Evolutionary conservation across 2,888 invertebrate genomes (phyloP).

Genomic region (Himalopsyche anomala): DNA sequence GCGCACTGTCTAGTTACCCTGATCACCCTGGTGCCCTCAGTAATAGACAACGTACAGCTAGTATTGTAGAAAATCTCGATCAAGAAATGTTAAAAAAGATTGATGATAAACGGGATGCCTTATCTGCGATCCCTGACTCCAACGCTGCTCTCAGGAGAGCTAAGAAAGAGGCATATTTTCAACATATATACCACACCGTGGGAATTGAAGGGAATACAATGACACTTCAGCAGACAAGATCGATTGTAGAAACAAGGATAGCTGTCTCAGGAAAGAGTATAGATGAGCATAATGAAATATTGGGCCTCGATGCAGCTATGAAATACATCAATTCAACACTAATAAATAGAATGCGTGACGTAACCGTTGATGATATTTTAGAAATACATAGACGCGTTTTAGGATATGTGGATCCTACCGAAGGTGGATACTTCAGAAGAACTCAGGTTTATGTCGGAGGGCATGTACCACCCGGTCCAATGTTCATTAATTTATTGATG

Average conservation of each 20-base stretch:
- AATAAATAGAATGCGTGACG: constrained; percentile 85
- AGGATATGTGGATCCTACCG: constrained; percentile 95
- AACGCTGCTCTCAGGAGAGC: constrained; percentile 89
- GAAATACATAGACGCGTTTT: constrained; percentile 95
- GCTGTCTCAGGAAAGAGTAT: constrained; percentile 90
- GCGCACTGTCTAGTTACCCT: constrained; percentile 90
- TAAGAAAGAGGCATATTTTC: constrained; percentile 96
- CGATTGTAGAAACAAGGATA: constrained; percentile 92
- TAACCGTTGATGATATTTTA: constrained; percentile 90
- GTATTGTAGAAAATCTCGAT: constrained; percentile 93
- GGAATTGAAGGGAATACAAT: constrained; percentile 99
- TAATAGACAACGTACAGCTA: constrained; percentile 90
- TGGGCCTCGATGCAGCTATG: constrained; percentile 95
- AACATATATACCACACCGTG: constrained; percentile 97
- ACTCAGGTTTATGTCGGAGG: constrained; percentile 96
- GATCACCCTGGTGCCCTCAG: constrained; percentile 86
- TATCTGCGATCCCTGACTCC: constrained; percentile 88
- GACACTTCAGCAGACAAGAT: constrained; percentile 93
- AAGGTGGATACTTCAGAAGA: constrained; percentile 91
- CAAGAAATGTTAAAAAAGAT: constrained; percentile 85
- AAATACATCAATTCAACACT: constrained; percentile 92
- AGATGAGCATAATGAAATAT: constrained; percentile 97
- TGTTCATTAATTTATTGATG: constrained; percentile 89
- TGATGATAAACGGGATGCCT: constrained; percentile 88
- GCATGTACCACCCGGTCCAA: constrained; percentile 94